Percentiles rank a stretch among this genome's conserved stretches.
Conservation (phyloP, 1,140 invertebrate species). For the Bombus confusus region DNA sequence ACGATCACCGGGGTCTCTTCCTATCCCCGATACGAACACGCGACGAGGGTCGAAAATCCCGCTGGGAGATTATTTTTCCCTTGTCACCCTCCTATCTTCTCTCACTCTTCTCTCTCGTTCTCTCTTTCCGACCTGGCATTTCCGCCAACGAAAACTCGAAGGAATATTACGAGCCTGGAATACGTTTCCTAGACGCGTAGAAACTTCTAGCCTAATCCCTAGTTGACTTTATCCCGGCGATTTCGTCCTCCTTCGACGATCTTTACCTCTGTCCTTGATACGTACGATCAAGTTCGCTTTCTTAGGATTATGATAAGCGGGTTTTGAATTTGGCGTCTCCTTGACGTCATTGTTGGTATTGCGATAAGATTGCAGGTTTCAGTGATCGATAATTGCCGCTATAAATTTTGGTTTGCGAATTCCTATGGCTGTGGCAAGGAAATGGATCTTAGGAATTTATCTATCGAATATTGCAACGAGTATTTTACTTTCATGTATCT, state of each 20-base stretch:
- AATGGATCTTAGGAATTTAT: no score
- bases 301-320: background rate
- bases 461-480: no score
- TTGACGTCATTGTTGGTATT: background rate
- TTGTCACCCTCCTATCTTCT: constrained; percentile 21
- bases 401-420: background rate
- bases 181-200: background rate
- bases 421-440: no score
- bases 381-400: background rate
- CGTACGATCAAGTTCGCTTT: background rate
- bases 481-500: no score
- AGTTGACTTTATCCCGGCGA: background rate
- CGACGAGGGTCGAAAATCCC: constrained; percentile 74
- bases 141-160: constrained; percentile 13
- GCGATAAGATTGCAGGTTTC: no score
- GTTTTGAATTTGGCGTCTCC: background rate
- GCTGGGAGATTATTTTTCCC: constrained; percentile 77
- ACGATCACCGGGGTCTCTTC: constrained; percentile 53
- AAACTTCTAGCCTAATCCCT: background rate
- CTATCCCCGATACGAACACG: constrained; percentile 53
- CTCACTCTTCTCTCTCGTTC: background rate
- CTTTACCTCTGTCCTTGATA: background rate
- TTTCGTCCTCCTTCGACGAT: background rate
- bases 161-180: constrained; percentile 19
- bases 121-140: constrained; percentile 20